These are phyloP conservation scores for Phyllotreta cruciferae DNA, from an alignment of 2,888 invertebrate genomes.

Conservation along the genomic window DNA sequence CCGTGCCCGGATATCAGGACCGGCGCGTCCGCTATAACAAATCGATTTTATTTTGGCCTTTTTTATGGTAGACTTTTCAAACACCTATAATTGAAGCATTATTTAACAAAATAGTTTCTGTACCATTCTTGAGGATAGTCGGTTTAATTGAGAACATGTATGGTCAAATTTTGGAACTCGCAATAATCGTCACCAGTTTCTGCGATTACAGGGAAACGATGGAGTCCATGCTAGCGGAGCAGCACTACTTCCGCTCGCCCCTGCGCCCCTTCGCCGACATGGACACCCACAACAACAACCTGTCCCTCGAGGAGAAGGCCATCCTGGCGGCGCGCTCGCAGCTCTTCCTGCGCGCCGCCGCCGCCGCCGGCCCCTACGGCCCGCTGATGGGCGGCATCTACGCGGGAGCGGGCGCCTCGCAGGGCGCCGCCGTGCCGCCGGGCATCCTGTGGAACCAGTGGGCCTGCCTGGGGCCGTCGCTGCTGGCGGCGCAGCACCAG, in stretches of 20 bases:
- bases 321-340: conserved; percentile 79
- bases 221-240: conserved; percentile 88
- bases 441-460: conserved; percentile 75
- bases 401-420: conserved; percentile 58
- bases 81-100: too few relatives aligned
- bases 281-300: conserved; percentile 74
- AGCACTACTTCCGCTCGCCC: conserved; percentile 81
- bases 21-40: background rate
- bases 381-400: conserved; percentile 64
- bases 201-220: conserved; percentile 80
- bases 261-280: conserved; percentile 76
- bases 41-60: background rate
- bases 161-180: background rate
- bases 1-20: conserved; percentile 1
- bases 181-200: conserved; percentile 42
- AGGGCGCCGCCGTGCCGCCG: conserved; percentile 56
- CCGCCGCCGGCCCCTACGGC: conserved; percentile 69
- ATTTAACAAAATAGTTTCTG: too few relatives aligned
- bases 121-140: background rate
- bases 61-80: too few relatives aligned
- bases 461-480: conserved; percentile 72
- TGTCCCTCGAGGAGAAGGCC: conserved; percentile 80
- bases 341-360: conserved; percentile 74
- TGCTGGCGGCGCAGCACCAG: conserved; percentile 69
- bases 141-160: background rate